Evolutionary conservation across 2,113 vertebrate genomes (phyloP), one percentile per base, ranked within the genome.

Genomic region (Lagopus leucura): DNA sequence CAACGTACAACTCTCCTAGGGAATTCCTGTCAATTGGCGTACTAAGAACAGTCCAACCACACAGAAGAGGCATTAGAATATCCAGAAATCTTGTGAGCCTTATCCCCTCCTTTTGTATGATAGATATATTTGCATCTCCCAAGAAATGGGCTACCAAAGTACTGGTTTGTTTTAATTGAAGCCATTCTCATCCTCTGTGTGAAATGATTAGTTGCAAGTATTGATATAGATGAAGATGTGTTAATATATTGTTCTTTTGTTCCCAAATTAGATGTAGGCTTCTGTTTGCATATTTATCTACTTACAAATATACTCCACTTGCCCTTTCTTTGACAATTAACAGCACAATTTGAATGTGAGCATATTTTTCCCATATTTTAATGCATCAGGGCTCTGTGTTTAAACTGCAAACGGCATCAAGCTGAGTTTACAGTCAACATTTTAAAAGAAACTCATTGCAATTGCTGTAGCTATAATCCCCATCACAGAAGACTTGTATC

Each of bases 401-500:
- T 97, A 96, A 96, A 86, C 66, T 92, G 21, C 25, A 88, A 70
- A 55, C 45, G 36, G 6, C 9, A 89, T 92, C 86, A 95, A 96
- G 75, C 91, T 96, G 91, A 86, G 67, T 89, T 97, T 96, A 95
- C 89, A 96, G 94, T 97, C 96, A 95, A 86, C 71, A 72, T 86
- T 86, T 77, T 8, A 79, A 88, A 94, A 85, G 57, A 71, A 92
- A 87, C 47, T 84, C 36, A 24, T 93, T 81, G 30, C 36, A 80
- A 94, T 93, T 96, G 25, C 36, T 91, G 34, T 83, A 83, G n/a
- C 50, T 93, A 96, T 58, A 34, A 94, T 76, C 93, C 72, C 45
- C 65, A 85, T 95, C 69, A 73, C 36, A 89, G 65, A 96, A 58
- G 11, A 69, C 52, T 92, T 94, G 76, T 90, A 89, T 63, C 67